Evolutionary conservation across 2,797 vertebrate genomes (phyloP).

Genomic region (Sarcoramphus papa): DNA sequence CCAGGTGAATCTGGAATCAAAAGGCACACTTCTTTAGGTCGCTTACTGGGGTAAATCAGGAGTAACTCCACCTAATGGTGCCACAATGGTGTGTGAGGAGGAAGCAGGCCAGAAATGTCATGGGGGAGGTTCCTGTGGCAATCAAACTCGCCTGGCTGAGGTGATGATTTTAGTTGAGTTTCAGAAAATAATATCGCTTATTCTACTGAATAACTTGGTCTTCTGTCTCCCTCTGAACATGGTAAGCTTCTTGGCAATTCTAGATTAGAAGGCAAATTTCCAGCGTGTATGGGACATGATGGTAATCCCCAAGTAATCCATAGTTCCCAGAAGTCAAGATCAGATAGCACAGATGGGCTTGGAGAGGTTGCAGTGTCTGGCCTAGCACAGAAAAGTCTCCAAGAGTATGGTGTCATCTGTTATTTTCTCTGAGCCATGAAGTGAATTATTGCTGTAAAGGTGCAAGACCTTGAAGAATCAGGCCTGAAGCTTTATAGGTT

Average conservation of each 20-base stretch:
- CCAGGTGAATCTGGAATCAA: background rate
- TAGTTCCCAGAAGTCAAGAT: background rate
- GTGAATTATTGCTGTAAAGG: background rate
- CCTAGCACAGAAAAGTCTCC: background rate
- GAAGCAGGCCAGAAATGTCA: background rate
- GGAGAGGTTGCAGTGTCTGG: background rate
- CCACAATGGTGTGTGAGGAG: background rate
- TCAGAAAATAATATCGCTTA: background rate
- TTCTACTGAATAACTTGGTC: background rate
- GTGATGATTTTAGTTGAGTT: background rate
- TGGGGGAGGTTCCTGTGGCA: background rate
- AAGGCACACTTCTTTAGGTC: background rate
- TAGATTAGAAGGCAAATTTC: background rate
- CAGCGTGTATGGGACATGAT: fast-evolving
- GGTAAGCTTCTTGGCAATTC: background rate
- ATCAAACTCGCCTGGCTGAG: background rate
- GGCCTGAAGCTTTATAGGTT: background rate
- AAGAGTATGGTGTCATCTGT: background rate
- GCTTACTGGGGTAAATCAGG: background rate
- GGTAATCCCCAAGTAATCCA: background rate
- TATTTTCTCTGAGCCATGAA: background rate
- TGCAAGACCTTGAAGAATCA: background rate
- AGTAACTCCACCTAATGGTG: background rate
- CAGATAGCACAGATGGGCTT: background rate
- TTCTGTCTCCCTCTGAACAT: background rate